Evolutionary conservation across 2,888 invertebrate genomes (phyloP).

Genomic region (Quadriops clusia): DNA sequence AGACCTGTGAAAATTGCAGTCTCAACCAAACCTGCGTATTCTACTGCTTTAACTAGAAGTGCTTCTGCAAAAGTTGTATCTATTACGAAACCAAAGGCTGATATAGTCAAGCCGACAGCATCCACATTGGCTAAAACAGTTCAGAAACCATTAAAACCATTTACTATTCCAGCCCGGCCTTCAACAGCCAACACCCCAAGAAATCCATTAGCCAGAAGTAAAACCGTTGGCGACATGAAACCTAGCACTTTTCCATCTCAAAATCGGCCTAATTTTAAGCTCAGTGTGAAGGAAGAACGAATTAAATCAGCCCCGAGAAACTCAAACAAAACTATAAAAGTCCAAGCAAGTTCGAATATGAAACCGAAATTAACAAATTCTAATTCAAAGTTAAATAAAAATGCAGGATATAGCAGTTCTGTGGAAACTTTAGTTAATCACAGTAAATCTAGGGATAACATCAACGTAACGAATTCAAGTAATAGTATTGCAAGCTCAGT

Average conservation of each 20-base stretch:
- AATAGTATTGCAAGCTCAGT: slow-evolving; percentile 42
- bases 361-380: slow-evolving; percentile 7
- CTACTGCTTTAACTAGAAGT: slow-evolving; percentile 36
- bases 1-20: slow-evolving; percentile 1
- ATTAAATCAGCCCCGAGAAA: slow-evolving; percentile 15
- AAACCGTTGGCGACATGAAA: slow-evolving; percentile 33
- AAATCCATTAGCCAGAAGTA: slow-evolving; percentile 26
- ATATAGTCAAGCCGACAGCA: slow-evolving; percentile 20
- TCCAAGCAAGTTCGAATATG: slow-evolving; percentile 7
- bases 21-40: slow-evolving; percentile 28
- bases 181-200: slow-evolving; percentile 11
- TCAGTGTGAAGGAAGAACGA: slow-evolving; percentile 11
- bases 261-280: slow-evolving; percentile 12
- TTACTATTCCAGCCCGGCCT: slow-evolving; percentile 13
- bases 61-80: slow-evolving; percentile 27
- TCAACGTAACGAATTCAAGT: slow-evolving; percentile 25
- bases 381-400: slow-evolving; percentile 3
- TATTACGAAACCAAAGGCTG: slow-evolving; percentile 21
- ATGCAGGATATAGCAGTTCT: slow-evolving; percentile 24
- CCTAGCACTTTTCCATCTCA: too few species aligned
- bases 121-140: slow-evolving; percentile 13
- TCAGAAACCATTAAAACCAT: slow-evolving; percentile 13
- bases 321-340: not conserved
- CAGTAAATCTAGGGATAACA: slow-evolving; percentile 22
- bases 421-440: slow-evolving; percentile 33